A percentile compares a stretch with the other conserved stretches of the same genome.
These are phyloP conservation scores for Mionectes macconnelli DNA, from an alignment of 2,113 vertebrate species.

Conservation along the genomic window DNA sequence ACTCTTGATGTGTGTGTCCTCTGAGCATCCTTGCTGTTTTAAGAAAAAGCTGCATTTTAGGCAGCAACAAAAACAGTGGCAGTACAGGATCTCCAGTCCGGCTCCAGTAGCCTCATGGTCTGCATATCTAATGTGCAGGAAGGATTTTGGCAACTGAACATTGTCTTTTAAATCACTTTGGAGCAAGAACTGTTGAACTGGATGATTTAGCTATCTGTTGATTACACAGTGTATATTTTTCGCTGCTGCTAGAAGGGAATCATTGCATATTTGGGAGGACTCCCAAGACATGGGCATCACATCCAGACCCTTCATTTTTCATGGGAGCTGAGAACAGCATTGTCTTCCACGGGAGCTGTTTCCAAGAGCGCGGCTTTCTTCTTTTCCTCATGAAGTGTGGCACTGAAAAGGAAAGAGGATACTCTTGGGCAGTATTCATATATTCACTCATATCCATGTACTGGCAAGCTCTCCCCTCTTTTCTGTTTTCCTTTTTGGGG, in stretches of 20 bases:
- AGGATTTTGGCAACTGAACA: background rate
- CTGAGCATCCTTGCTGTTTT: background rate
- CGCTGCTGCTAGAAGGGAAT: background rate
- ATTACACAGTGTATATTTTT: background rate
- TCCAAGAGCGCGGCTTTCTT: background rate
- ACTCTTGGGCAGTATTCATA: background rate
- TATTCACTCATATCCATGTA: background rate
- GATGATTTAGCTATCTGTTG: conserved; percentile 39
- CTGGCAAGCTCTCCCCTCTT: background rate
- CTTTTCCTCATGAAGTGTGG: background rate
- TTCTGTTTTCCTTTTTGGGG: background rate
- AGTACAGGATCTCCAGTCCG: background rate
- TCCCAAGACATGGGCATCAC: background rate
- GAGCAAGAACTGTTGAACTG: background rate
- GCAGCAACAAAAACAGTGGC: background rate
- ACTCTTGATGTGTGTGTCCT: background rate
- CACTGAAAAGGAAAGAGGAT: background rate
- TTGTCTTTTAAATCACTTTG: conserved; percentile 17
- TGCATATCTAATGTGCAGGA: background rate
- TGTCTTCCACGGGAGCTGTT: background rate
- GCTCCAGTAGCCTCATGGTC: background rate
- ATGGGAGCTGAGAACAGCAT: background rate
- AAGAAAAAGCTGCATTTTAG: background rate
- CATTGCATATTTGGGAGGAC: background rate
- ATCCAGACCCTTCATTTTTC: background rate